Evolutionary conservation across 2,888 invertebrate species (phyloP), one percentile per base, ranked within the genome.

Genomic region (Cheilosia urbana): DNA sequence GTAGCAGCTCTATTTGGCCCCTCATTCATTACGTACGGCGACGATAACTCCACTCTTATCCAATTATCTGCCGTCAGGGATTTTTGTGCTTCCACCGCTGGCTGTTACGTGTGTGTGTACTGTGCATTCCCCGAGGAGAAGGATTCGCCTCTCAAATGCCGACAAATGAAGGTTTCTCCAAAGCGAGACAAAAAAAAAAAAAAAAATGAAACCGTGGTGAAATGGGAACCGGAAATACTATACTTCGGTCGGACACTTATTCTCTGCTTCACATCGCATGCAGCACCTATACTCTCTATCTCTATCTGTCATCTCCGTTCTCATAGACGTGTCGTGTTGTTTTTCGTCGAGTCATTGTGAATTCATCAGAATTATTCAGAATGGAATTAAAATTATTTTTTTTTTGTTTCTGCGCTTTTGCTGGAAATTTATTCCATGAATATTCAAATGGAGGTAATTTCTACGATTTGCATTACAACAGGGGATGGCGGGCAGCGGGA

Each of bases 331-430:
- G 49, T 60, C 55, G 82, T 71, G 71, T 62, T 83, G 77, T 72
- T 78, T 83, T 66, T 63, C 68, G 62, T 66, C 80, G 65, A 60
- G 72, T 85, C 81, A 71, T 81, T 77, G 85, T 63, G 81, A 87
- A 85, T 87, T 87, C 87, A 87, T 87, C 87, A 87, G 87, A 82
- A 87, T 82, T 82, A 87, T 87, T 82, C 87, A 77, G 87, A 87
- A 87, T 87, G 77, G 77, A 82, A 87, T 87, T 82, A 87, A 87
- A 87, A 87, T 73, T 68, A 60, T 71, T 63, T 37, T 60, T 58
- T 68, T 66, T 58, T 60, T 51, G 11, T 42, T 37, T 42, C 30
- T 58, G 40, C 4, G 34, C 15, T 40, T 30, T 49, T 66, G 30
- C 62, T 53, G 72, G 17, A 87, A 87, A 87, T 87, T 82, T 87